These are phyloP conservation scores for Marronus borbonicus DNA, from an alignment of 2,888 invertebrate genomes.

Conservation along the genomic window DNA sequence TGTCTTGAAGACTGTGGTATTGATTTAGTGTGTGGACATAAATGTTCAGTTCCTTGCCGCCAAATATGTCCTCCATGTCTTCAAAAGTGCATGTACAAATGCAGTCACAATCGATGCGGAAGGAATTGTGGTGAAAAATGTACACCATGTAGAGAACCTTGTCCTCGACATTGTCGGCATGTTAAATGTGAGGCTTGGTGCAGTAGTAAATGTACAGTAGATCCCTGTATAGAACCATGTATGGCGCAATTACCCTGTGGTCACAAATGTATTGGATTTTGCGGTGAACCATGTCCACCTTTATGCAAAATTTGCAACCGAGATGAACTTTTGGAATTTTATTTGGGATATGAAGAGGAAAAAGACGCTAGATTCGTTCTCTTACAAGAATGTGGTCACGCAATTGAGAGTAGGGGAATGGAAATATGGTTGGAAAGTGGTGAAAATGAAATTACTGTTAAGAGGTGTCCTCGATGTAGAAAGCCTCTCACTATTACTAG, in stretches of 20 bases:
- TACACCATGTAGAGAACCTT: slow-evolving; percentile 64
- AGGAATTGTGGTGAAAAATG: slow-evolving; percentile 70
- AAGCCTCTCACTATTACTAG: slow-evolving; percentile 74
- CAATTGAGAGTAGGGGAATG: slow-evolving; percentile 71
- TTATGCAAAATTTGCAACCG: slow-evolving; percentile 75
- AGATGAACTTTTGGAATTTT: slow-evolving; percentile 69
- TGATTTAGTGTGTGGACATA: slow-evolving; percentile 77
- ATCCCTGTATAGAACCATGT: slow-evolving; percentile 71
- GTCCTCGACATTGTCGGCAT: slow-evolving; percentile 70
- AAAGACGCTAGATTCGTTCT: slow-evolving; percentile 73
- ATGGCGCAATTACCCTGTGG: slow-evolving; percentile 70
- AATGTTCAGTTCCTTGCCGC: slow-evolving; percentile 74
- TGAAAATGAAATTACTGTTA: slow-evolving; percentile 62
- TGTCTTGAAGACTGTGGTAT: slow-evolving; percentile 75
- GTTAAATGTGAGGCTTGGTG: slow-evolving; percentile 71
- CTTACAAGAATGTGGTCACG: slow-evolving; percentile 73
- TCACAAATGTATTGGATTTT: slow-evolving; percentile 80
- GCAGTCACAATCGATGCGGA: slow-evolving; percentile 73
- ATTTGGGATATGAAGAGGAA: slow-evolving; percentile 72
- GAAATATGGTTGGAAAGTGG: slow-evolving; percentile 66
- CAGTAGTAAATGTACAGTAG: slow-evolving; percentile 69
- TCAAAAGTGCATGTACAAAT: slow-evolving; percentile 60
- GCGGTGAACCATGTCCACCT: slow-evolving; percentile 80
- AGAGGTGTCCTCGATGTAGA: slow-evolving; percentile 75
- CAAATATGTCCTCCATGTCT: slow-evolving; percentile 68